Percentiles rank a stretch among this genome's conserved stretches.
phyloP scores from a whole-genome alignment of 2,888 invertebrate genomes.

The Tetheella fluctuosa region DNA sequence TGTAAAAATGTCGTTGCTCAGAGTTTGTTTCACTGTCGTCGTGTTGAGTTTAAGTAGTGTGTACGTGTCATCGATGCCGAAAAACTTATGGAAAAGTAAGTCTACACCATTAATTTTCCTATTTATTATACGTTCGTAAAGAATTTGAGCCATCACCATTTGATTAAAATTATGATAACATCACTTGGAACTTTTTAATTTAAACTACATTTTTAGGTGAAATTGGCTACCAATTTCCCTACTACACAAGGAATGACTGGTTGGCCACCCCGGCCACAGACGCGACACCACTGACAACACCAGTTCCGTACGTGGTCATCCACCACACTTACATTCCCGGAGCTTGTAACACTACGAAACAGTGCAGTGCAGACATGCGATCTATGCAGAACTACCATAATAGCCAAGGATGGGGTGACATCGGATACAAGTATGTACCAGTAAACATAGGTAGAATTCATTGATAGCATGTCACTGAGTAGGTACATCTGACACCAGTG shows the following conservation, averaged over 20 bases:
- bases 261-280: slow-evolving; percentile 77
- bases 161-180: no score
- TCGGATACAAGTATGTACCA: slow-evolving; percentile 83
- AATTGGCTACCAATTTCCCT: slow-evolving; percentile 32
- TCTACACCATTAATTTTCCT: neutral
- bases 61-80: neutral
- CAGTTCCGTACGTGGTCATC: slow-evolving; percentile 87
- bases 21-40: neutral
- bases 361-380: slow-evolving; percentile 85
- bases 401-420: slow-evolving; percentile 86
- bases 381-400: slow-evolving; percentile 87
- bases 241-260: slow-evolving; percentile 83
- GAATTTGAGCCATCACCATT: no score
- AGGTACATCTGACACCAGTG: no score
- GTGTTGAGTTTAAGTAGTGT: neutral
- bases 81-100: neutral
- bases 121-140: neutral
- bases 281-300: slow-evolving; percentile 74
- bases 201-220: slow-evolving; percentile 24
- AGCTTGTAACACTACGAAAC: slow-evolving; percentile 81
- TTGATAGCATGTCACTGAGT: no score
- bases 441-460: no score
- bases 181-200: no score
- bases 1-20: neutral
- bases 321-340: slow-evolving; percentile 88